Conservation (phyloP, 2,797 vertebrate species). For the Otolemur crassicaudatus region DNA sequence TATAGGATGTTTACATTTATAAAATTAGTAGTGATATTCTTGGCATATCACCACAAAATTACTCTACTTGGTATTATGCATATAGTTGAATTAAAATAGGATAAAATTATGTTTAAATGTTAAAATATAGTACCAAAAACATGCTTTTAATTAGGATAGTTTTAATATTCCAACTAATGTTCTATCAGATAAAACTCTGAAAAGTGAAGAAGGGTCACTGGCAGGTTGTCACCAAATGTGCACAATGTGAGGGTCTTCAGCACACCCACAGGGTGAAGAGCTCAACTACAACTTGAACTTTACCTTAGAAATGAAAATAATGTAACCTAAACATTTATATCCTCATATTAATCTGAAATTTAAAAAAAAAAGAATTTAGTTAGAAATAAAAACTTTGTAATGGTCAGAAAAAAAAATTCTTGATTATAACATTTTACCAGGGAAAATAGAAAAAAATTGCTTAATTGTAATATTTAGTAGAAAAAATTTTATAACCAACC, state of each 20-base stretch:
- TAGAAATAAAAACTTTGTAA: constrained; percentile 49
- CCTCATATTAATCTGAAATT: too few relatives aligned
- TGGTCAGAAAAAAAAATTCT: constrained; percentile 26
- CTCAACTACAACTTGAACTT: too few relatives aligned
- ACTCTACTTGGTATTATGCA: not conserved
- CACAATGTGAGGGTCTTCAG: too few relatives aligned
- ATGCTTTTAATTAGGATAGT: constrained; percentile 12
- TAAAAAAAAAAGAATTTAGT: not conserved
- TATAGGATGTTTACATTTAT: not conserved
- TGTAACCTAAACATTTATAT: too few relatives aligned
- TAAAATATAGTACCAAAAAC: constrained; percentile 11
- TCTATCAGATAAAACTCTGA: not conserved
- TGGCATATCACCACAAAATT: constrained; percentile 36
- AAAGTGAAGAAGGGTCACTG: not conserved
- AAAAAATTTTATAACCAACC: constrained; percentile 12
- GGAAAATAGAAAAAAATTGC: not conserved
- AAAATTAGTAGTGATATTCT: constrained; percentile 55
- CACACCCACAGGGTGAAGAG: too few relatives aligned
- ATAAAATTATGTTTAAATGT: constrained; percentile 34
- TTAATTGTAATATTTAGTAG: constrained; percentile 31
- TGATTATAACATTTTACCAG: constrained; percentile 31
- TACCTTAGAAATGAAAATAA: too few relatives aligned
- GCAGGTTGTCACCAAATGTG: too few relatives aligned
- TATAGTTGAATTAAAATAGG: constrained; percentile 14
- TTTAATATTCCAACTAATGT: constrained; percentile 34